Percentiles rank a stretch among this genome's conserved stretches.
phyloP scores from a whole-genome alignment of 2,888 invertebrate genomes.

The Erannis defoliaria region DNA sequence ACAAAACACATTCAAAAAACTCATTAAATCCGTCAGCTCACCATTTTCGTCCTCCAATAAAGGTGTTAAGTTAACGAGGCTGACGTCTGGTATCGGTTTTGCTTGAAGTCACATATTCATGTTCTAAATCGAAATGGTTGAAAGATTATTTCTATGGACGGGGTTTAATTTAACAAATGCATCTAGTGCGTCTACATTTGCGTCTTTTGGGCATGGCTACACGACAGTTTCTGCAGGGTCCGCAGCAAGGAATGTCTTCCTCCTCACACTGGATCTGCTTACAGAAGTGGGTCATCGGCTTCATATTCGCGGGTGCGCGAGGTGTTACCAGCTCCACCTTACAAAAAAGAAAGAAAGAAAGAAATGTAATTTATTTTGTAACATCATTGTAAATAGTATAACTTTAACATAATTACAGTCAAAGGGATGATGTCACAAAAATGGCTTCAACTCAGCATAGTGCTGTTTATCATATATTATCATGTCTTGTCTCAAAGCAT shows the following conservation, averaged over 20 bases:
- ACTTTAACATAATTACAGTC: no score
- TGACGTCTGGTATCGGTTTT: no score
- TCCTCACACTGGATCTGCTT: conserved; percentile 89
- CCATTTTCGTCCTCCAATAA: neutral
- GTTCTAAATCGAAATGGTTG: no score
- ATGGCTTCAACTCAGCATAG: no score
- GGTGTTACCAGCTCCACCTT: conserved; percentile 92
- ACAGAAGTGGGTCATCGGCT: conserved; percentile 88
- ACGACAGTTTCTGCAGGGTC: conserved; percentile 66
- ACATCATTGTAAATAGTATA: no score
- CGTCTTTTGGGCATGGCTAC: conserved; percentile 52
- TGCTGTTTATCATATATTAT: no score
- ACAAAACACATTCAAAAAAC: no score
- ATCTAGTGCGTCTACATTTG: conserved; percentile 50
- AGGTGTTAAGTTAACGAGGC: no score
- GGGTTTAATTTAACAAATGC: conserved; percentile 41
- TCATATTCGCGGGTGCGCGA: conserved; percentile 86
- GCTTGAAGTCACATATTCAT: no score
- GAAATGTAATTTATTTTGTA: no score
- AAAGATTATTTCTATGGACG: neutral
- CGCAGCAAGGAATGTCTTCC: conserved; percentile 73
- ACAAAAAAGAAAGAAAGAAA: conserved; percentile 14
- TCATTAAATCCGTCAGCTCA: neutral
- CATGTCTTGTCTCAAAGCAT: no score
- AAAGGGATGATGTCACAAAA: no score